Evolutionary conservation across 1,140 invertebrate genomes (phyloP).

Genomic region (Anastatus disparis): DNA sequence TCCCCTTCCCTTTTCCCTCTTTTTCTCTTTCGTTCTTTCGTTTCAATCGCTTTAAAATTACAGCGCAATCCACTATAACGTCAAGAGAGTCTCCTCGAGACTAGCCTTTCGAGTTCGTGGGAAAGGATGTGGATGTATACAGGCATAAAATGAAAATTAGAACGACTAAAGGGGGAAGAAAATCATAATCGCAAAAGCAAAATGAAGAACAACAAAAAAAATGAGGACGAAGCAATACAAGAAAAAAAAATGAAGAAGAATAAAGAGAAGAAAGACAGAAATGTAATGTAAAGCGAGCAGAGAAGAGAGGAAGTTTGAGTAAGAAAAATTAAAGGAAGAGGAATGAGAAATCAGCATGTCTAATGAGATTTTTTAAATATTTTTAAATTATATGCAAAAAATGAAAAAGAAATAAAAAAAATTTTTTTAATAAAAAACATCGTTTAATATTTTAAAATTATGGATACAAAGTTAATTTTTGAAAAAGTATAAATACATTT

Average conservation of each 20-base stretch:
- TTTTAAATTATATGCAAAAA: too few species aligned
- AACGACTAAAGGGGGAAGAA: constrained; percentile 18
- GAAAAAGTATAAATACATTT: too few species aligned
- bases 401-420: too few species aligned
- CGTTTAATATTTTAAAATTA: too few species aligned
- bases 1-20: background rate
- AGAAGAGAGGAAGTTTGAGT: background rate
- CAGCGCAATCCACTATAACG: constrained; percentile 21
- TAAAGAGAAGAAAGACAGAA: background rate
- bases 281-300: background rate
- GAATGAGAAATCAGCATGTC: too few species aligned
- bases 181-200: constrained; percentile 27
- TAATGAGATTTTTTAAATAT: too few species aligned
- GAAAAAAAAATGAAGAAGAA: background rate
- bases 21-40: background rate
- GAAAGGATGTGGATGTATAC: constrained; percentile 48
- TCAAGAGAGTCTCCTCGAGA: constrained; percentile 2
- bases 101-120: constrained; percentile 43
- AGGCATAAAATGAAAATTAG: constrained; percentile 47
- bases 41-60: constrained; percentile 42
- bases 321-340: too few species aligned
- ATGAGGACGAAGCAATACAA: background rate
- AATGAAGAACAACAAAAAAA: constrained; percentile 7
- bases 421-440: too few species aligned
- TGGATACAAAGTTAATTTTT: too few species aligned